Conservation (phyloP, 2,113 vertebrate species). For the Clarias batrachus region DNA sequence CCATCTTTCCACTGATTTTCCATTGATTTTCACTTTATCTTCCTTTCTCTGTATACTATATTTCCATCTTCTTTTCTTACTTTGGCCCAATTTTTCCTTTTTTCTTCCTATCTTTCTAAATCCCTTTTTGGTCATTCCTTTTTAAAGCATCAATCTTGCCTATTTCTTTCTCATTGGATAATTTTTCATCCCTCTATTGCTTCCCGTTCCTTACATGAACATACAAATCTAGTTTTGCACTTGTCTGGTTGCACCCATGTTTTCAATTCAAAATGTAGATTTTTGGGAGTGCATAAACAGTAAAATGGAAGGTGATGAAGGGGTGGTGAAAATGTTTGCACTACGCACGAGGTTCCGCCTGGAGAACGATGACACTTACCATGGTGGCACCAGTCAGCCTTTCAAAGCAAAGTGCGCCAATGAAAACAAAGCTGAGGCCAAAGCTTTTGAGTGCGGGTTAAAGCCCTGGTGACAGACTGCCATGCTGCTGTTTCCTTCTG, state of each 20-base stretch:
- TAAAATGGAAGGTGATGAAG: neutral
- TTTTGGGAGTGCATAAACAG: neutral
- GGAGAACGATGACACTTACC: neutral
- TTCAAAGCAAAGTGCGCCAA: neutral
- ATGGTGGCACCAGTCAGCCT: neutral
- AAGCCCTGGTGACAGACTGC: constrained; percentile 2
- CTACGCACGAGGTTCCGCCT: neutral
- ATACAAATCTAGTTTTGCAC: neutral
- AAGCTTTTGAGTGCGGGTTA: neutral
- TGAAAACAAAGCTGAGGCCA: neutral
- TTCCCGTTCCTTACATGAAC: neutral
- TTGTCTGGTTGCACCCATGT: neutral
- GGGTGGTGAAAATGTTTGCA: neutral
- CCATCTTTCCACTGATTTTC: neutral
- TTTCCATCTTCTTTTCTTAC: neutral
- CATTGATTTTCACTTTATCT: no score
- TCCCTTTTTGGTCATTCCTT: neutral
- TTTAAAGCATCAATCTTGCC: neutral
- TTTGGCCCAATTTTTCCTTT: neutral
- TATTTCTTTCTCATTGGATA: neutral
- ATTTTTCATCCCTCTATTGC: neutral
- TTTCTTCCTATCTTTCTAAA: neutral
- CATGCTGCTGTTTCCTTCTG: neutral
- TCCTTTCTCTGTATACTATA: neutral
- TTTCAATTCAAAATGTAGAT: neutral